Conservation (phyloP, 1,140 invertebrate genomes). For the Rhyacophila brunnea region DNA sequence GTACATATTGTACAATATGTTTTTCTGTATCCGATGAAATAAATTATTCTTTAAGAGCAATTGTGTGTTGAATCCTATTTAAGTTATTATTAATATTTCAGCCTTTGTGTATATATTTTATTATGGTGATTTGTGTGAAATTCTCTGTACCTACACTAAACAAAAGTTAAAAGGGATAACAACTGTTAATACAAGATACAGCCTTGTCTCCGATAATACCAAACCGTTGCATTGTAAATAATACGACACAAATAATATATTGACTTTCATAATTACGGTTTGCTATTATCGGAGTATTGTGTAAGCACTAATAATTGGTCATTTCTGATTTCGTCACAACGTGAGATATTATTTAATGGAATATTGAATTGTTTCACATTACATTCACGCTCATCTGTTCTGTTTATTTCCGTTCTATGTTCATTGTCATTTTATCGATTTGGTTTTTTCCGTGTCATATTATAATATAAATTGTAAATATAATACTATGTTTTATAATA, state of each 20-base stretch:
- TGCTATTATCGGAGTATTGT: constrained; percentile 16
- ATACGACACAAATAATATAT: neutral
- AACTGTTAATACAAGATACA: constrained; percentile 58
- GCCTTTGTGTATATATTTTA: constrained; percentile 27
- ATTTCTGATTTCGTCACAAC: neutral
- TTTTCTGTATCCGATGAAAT: too few species aligned
- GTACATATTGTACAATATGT: too few species aligned
- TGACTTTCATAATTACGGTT: neutral
- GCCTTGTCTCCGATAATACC: constrained; percentile 35
- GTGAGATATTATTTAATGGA: too few species aligned
- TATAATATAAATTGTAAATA: constrained; percentile 15
- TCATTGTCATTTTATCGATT: constrained; percentile 23
- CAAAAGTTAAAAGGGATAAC: constrained; percentile 29
- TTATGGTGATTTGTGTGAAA: constrained; percentile 34
- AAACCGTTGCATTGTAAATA: neutral
- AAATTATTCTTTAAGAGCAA: constrained; percentile 9
- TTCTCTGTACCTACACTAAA: constrained; percentile 17
- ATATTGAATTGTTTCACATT: constrained; percentile 9
- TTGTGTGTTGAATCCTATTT: constrained; percentile 12
- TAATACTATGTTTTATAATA: constrained; percentile 2
- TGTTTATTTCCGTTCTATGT: constrained; percentile 24
- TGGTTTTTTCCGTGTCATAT: constrained; percentile 19
- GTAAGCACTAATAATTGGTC: constrained; percentile 12
- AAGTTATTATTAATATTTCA: constrained; percentile 25
- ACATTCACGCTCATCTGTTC: constrained; percentile 20